A percentile compares a stretch with the other conserved stretches of the same genome.
These are phyloP conservation scores for Phaethornis superciliosus DNA, from an alignment of 2,113 vertebrate species.

Conservation along the genomic window DNA sequence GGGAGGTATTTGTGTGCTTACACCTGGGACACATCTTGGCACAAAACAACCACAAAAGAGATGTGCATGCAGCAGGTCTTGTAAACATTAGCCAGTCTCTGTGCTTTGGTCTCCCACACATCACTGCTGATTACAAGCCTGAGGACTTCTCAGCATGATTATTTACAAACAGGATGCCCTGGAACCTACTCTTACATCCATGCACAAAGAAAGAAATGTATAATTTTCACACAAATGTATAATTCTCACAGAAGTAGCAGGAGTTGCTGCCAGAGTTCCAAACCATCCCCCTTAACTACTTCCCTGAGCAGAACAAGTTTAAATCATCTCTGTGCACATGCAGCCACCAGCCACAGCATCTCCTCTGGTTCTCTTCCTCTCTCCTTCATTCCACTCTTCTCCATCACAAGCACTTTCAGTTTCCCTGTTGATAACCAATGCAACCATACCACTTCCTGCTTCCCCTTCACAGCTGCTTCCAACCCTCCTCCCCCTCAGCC, in stretches of 20 bases:
- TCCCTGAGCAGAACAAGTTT: background rate
- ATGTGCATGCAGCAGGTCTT: background rate
- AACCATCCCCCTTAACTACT: background rate
- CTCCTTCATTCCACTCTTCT: background rate
- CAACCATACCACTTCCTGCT: constrained; percentile 15
- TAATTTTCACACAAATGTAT: background rate
- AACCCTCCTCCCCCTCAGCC: constrained; percentile 17
- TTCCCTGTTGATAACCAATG: constrained; percentile 50
- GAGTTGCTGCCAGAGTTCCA: background rate
- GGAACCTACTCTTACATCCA: background rate
- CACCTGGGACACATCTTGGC: background rate
- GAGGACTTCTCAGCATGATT: background rate
- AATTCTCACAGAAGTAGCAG: background rate
- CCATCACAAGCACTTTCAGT: constrained; percentile 35
- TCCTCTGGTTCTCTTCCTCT: background rate
- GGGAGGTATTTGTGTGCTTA: background rate
- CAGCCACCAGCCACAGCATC: background rate
- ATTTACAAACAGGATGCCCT: background rate
- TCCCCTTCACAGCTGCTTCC: constrained; percentile 35
- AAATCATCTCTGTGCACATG: background rate
- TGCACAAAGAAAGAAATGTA: background rate
- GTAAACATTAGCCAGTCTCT: background rate
- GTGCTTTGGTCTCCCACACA: background rate
- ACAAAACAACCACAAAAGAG: background rate
- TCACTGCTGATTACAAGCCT: background rate